Conservation (phyloP, 2,113 vertebrate genomes). For the Dromaius novaehollandiae region DNA sequence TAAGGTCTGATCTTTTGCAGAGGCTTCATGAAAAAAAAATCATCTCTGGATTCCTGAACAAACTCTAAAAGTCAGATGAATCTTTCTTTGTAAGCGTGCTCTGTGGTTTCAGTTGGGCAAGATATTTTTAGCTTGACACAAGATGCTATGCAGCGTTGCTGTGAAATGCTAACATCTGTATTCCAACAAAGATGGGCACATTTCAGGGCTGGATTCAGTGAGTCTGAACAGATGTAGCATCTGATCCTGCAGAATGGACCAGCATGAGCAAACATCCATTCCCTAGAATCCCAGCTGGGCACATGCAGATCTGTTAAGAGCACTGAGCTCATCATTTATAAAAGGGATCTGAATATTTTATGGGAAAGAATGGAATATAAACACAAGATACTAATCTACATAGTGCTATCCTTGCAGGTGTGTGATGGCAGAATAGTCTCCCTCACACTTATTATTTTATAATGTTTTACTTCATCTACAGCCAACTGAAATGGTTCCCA, state of each 20-base stretch:
- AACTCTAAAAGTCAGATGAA: not conserved
- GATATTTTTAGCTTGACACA: not conserved
- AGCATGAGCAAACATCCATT: not conserved
- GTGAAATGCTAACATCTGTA: not conserved
- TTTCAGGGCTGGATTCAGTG: not conserved
- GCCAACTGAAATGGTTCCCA: slow-evolving; percentile 11
- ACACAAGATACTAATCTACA: not conserved
- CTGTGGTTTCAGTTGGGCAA: not conserved
- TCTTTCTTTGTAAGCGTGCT: not conserved
- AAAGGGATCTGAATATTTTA: not conserved
- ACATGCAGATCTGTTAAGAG: accelerated
- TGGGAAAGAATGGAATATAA: not conserved
- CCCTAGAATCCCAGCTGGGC: not conserved
- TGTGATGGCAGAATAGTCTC: not conserved
- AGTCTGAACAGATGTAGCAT: not conserved
- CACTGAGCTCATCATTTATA: not conserved
- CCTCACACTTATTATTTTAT: not conserved
- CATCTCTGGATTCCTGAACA: not conserved
- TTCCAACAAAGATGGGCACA: not conserved
- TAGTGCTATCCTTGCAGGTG: not conserved
- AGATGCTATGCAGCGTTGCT: not conserved
- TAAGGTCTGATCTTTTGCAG: not conserved
- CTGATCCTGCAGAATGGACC: not conserved
- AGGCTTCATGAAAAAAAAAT: not conserved
- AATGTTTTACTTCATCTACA: not conserved